phyloP scores from a whole-genome alignment of 2,113 vertebrate genomes.

The Lycaon pictus region DNA sequence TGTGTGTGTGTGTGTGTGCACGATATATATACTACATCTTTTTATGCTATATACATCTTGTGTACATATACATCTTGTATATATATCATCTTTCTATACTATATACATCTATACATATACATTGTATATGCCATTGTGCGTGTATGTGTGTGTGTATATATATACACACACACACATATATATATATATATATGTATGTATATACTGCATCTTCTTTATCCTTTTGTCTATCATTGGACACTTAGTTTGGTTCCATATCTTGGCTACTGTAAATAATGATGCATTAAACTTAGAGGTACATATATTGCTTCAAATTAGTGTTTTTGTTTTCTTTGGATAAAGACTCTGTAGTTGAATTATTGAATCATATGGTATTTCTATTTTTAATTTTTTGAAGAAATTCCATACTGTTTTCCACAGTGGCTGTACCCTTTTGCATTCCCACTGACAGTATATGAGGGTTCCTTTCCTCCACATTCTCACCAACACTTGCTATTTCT shows the following conservation, averaged over 20 bases:
- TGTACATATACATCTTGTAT: no score
- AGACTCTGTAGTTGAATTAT: background rate
- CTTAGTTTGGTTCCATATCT: background rate
- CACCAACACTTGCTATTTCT: background rate
- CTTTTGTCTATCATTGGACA: background rate
- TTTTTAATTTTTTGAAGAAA: background rate
- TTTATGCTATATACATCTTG: no score
- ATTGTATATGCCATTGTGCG: background rate
- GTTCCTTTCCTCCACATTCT: background rate
- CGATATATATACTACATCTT: no score
- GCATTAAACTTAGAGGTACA: background rate
- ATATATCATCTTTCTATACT: no score
- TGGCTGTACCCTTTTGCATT: background rate
- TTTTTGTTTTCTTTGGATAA: background rate
- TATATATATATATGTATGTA: accelerated
- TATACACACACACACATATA: no score
- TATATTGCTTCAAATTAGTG: background rate
- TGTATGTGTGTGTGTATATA: no score
- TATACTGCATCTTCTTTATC: background rate
- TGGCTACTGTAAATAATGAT: background rate
- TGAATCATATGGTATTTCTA: background rate
- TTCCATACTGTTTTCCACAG: background rate
- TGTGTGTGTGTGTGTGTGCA: background rate
- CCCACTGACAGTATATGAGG: background rate
- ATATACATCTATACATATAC: no score